phyloP scores from a whole-genome alignment of 2,113 vertebrate genomes.

The Delphinapterus leucas region DNA sequence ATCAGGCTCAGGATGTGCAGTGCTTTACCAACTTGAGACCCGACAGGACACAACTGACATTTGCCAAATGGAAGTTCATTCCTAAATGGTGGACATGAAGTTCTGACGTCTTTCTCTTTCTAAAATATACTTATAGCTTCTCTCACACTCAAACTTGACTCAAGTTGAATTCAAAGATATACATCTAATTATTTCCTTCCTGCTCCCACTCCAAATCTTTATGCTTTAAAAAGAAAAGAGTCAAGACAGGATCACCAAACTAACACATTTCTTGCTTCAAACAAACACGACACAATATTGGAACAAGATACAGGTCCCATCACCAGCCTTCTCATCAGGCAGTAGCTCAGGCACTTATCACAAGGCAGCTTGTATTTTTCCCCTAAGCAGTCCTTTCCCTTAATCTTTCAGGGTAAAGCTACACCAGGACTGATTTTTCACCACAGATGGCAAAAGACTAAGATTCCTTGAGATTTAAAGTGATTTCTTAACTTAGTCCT shows the following conservation, averaged over 20 bases:
- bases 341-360: not conserved
- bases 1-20: not conserved
- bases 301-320: not conserved
- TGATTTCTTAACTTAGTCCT: not conserved
- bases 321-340: not conserved
- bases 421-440: not conserved
- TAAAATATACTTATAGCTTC: not conserved
- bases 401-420: not conserved
- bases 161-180: not conserved
- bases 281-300: fast-evolving
- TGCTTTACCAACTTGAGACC: not conserved
- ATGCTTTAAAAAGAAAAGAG: not conserved
- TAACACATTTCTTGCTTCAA: not conserved
- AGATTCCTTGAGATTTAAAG: not conserved
- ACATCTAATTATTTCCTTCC: slow-evolving; percentile 10
- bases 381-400: not conserved
- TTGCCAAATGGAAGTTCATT: not conserved
- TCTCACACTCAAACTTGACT: slow-evolving; percentile 21
- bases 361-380: not conserved
- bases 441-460: not conserved
- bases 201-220: not conserved
- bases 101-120: not conserved
- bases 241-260: not conserved
- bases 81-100: not conserved
- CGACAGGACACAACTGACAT: not conserved